Conservation (phyloP, 1,140 invertebrate species). For the Formica selysi region DNA sequence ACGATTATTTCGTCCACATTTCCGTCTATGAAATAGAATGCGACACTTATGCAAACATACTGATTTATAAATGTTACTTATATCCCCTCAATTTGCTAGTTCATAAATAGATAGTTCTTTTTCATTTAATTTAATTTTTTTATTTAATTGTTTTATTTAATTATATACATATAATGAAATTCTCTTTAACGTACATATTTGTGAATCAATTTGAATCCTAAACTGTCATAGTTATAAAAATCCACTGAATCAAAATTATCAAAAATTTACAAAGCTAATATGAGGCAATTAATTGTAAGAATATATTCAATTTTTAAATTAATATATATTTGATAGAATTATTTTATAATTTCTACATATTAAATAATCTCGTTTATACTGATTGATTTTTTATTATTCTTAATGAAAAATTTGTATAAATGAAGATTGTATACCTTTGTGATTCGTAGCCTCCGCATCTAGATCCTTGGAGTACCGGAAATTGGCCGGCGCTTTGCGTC, state of each 20-base stretch:
- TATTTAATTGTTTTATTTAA: too few species aligned
- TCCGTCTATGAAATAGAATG: not conserved
- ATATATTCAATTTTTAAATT: not conserved
- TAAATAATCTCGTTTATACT: not conserved
- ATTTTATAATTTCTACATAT: not conserved
- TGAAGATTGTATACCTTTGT: conserved; percentile 64
- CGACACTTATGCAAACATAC: not conserved
- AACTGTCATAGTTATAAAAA: not conserved
- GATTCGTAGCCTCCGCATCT: conserved; percentile 72
- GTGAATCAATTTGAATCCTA: not conserved
- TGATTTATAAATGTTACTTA: not conserved
- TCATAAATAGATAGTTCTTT: too few species aligned
- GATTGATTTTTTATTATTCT: not conserved
- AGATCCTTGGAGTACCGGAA: conserved; percentile 72
- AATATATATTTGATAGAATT: not conserved
- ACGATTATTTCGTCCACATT: not conserved
- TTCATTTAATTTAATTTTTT: too few species aligned
- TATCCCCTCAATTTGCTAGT: too few species aligned
- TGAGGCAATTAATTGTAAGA: not conserved
- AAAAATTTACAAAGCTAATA: not conserved
- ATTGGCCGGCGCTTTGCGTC: conserved; percentile 61
- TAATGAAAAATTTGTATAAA: not conserved
- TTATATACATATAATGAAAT: too few species aligned
- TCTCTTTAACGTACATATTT: too few species aligned
- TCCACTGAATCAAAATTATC: not conserved